phyloP scores from a whole-genome alignment of 2,113 vertebrate genomes.

The Sylvilagus bachmani region DNA sequence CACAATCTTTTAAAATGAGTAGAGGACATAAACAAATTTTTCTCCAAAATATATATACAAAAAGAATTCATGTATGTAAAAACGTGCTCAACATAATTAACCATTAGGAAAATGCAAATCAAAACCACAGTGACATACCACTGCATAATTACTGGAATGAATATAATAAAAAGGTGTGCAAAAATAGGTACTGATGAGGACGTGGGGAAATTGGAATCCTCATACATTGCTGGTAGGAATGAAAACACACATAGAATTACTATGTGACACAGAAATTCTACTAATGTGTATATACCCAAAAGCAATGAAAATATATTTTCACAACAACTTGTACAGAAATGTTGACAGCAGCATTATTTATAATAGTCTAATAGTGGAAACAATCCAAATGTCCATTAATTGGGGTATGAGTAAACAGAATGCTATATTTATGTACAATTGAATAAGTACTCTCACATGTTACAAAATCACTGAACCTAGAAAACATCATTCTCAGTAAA shows the following conservation, averaged over 20 bases:
- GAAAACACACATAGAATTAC: not conserved
- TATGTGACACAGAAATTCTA: not conserved
- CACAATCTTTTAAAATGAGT: not conserved
- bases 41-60: not conserved
- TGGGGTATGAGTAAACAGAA: constrained; percentile 2
- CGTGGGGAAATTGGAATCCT: not conserved
- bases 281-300: not conserved
- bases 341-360: not conserved
- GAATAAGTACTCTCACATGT: not conserved
- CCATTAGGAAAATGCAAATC: not conserved
- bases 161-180: not conserved
- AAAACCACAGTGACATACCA: not conserved
- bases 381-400: constrained; percentile 21
- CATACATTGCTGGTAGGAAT: not conserved
- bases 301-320: constrained; percentile 20
- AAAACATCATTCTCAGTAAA: constrained; percentile 12
- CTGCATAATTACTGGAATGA: not conserved
- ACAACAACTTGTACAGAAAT: not conserved
- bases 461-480: not conserved
- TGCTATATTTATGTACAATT: too few species aligned
- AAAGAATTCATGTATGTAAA: not conserved
- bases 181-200: not conserved
- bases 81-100: not conserved
- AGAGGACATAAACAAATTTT: not conserved
- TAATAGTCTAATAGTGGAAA: not conserved